phyloP scores from a whole-genome alignment of 2,797 vertebrate species.

The Bovichtus diacanthus region DNA sequence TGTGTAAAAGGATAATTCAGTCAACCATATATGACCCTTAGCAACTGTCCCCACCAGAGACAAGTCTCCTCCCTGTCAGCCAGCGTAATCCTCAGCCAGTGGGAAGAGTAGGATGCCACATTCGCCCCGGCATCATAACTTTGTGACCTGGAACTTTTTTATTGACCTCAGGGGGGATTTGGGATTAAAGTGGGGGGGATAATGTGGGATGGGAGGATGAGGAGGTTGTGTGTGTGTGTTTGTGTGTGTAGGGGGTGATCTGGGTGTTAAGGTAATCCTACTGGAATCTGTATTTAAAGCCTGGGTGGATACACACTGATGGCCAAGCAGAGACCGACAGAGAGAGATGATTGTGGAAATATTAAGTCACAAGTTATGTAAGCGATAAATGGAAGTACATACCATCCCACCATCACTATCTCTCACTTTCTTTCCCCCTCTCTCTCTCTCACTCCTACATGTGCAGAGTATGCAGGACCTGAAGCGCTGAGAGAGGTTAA shows the following conservation, averaged over 20 bases:
- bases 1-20: slow-evolving; percentile 37
- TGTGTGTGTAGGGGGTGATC: slow-evolving; percentile 8
- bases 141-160: slow-evolving; percentile 69
- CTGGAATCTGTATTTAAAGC: slow-evolving; percentile 60
- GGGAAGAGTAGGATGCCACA: slow-evolving; percentile 34
- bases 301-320: slow-evolving; percentile 26
- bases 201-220: slow-evolving; percentile 28
- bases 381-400: slow-evolving; percentile 46
- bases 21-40: slow-evolving; percentile 50
- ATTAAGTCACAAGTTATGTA: slow-evolving; percentile 66
- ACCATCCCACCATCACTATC: slow-evolving; percentile 43
- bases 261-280: slow-evolving; percentile 59
- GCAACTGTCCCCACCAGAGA: slow-evolving; percentile 56
- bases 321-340: slow-evolving; percentile 26
- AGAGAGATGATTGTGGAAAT: slow-evolving; percentile 47
- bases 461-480: slow-evolving; percentile 42
- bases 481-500: slow-evolving; percentile 68
- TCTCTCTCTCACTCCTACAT: slow-evolving; percentile 58
- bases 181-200: slow-evolving; percentile 44
- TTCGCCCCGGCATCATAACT: slow-evolving; percentile 38
- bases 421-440: slow-evolving; percentile 22
- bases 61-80: slow-evolving; percentile 54
- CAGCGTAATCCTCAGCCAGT: slow-evolving; percentile 63
- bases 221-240: slow-evolving; percentile 3
- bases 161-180: slow-evolving; percentile 63